phyloP scores from a whole-genome alignment of 2,888 invertebrate genomes.

The Beris morrisii region DNA sequence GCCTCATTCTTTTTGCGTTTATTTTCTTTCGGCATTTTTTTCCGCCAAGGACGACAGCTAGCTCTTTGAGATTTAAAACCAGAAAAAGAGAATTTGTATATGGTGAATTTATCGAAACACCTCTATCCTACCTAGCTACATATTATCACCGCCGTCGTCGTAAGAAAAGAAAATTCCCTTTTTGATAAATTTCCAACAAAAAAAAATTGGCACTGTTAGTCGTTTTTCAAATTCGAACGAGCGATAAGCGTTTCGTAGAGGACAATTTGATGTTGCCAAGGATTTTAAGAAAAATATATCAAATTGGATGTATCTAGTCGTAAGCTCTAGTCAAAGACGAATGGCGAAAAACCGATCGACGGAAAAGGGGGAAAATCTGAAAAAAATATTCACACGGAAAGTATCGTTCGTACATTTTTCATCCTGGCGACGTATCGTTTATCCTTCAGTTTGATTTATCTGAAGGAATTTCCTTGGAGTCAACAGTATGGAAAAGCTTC shows the following conservation, averaged over 20 bases:
- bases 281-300: constrained; percentile 1
- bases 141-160: too few species aligned
- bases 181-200: constrained; percentile 16
- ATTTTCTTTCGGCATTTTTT: constrained; percentile 10
- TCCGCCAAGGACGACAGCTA: not conserved
- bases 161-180: constrained; percentile 5
- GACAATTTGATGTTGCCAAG: constrained; percentile 16
- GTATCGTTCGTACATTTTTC: constrained; percentile 10
- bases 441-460: constrained; percentile 2
- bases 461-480: too few species aligned
- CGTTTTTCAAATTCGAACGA: constrained; percentile 9
- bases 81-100: too few species aligned
- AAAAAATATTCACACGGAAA: constrained; percentile 10
- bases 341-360: constrained; percentile 5
- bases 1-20: constrained; percentile 25
- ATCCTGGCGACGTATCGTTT: constrained; percentile 1
- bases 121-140: not conserved
- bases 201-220: not conserved
- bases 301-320: constrained; percentile 5
- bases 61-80: too few species aligned
- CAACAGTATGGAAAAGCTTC: too few species aligned
- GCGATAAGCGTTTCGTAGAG: constrained; percentile 10
- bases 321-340: constrained; percentile 11
- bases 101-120: constrained; percentile 16
- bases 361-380: constrained; percentile 3